Base-by-base conservation (phyloP, 1,140 invertebrate genomes). In the Drosophila rufa region DNA sequence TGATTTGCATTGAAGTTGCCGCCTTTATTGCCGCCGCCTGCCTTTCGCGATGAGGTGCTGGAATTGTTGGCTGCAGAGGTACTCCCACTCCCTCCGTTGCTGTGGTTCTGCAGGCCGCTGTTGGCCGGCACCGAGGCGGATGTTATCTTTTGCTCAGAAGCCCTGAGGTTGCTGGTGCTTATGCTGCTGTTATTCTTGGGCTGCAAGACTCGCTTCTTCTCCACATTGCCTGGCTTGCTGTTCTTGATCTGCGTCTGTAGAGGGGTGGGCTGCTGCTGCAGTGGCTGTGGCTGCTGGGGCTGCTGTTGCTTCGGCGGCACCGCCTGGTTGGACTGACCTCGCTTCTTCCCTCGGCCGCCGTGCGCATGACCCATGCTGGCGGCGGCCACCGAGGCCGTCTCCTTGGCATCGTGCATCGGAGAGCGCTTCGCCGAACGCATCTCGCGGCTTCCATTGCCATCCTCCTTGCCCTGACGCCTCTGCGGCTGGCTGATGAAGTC, bases 341-440 rank as follows among this genome's bases (percentile, higher is more conserved):
- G 79, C 47, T 90, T 90, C 65, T 90, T 90, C 22, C 61, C 67
- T 8, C 85, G 81, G 8, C 75, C 53, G 27, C 67, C 64, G 42
- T 77, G 60, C 3, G 53, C 40, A 70, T 87, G 78, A 11, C 79
- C 53, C 8, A 48, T 55, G 30, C 45, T 38, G 27, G 67, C 36
- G 27, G 67, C 11, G 8, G 33, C 38, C 11, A 33, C 19, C 8
- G 62, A 40, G 42, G 66, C 33, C 42, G 59, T 47, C n/a, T 90
- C 91, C 53, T 92, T 92, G 27, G 80, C 50, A 36, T 92, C 91
- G 57, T 92, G 87, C 27, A 85, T 45, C 2, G 91, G 91, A 6
- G 91, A 92, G 9, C 87, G 87, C 22, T 92, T 92, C 2, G 78
- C 60, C 25, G 69, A 56, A 6, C 90, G 80, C 50, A 62, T 48